phyloP scores from a whole-genome alignment of 2,113 vertebrate genomes.

The Mohoua ochrocephala region DNA sequence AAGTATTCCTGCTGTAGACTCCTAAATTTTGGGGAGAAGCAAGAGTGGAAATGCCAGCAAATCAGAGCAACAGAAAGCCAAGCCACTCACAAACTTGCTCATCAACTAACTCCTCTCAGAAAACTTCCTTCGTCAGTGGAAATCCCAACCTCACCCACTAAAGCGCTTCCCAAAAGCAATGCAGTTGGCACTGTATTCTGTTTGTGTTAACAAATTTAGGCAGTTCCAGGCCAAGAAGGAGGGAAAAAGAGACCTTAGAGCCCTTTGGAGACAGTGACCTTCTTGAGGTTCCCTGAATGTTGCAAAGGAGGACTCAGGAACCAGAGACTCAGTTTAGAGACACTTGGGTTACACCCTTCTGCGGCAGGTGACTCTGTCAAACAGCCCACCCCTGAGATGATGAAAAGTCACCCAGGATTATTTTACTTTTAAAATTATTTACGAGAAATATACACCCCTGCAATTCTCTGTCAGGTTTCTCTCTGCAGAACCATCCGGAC shows the following conservation, averaged over 20 bases:
- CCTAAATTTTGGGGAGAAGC: background rate
- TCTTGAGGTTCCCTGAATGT: background rate
- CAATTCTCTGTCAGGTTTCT: background rate
- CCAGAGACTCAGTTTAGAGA: background rate
- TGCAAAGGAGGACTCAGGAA: background rate
- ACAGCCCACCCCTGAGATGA: background rate
- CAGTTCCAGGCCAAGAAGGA: background rate
- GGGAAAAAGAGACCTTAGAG: fast-evolving
- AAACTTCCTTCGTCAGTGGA: background rate
- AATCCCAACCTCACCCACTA: background rate
- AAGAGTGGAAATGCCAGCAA: background rate
- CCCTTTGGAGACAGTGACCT: background rate
- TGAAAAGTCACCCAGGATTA: fast-evolving
- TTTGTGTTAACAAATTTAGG: background rate
- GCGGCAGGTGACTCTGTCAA: background rate
- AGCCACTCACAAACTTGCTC: background rate
- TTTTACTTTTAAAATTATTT: background rate
- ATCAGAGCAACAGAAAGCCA: background rate
- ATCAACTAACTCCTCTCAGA: background rate
- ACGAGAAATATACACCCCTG: background rate
- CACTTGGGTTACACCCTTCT: background rate
- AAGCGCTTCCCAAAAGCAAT: background rate
- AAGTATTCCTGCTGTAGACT: background rate
- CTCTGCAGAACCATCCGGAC: background rate
- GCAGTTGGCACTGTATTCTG: background rate